Conservation (phyloP, 2,888 invertebrate species). For the Cetonia aurata region DNA sequence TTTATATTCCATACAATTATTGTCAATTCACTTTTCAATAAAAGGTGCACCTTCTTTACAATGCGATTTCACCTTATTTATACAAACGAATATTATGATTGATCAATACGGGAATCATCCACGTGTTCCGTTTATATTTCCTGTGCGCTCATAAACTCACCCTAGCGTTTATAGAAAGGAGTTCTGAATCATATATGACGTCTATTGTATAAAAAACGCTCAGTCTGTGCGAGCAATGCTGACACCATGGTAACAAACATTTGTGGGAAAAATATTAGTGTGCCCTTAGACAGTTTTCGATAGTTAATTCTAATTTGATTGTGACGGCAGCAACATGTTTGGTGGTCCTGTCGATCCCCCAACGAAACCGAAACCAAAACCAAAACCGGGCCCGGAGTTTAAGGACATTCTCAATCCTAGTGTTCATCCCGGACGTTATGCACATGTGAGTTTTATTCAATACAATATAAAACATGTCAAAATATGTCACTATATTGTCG, state of each 20-base stretch:
- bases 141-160: too few relatives aligned
- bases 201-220: too few relatives aligned
- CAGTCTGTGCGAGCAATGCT: not conserved
- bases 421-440: conserved; percentile 51
- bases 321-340: conserved; percentile 51
- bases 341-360: conserved; percentile 49
- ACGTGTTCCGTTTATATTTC: too few relatives aligned
- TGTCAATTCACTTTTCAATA: too few relatives aligned
- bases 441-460: conserved; percentile 54
- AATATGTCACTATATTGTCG: conserved; percentile 1
- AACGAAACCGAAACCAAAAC: conserved; percentile 40
- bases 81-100: too few relatives aligned
- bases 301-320: conserved; percentile 14
- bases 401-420: conserved; percentile 54
- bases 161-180: too few relatives aligned
- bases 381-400: conserved; percentile 44
- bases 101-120: too few relatives aligned
- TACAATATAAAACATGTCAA: conserved; percentile 5
- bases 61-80: too few relatives aligned
- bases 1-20: too few relatives aligned
- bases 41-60: too few relatives aligned
- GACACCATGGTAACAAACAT: conserved; percentile 25
- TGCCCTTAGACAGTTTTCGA: not conserved
- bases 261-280: not conserved
- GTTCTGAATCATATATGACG: too few relatives aligned